phyloP scores from a whole-genome alignment of 2,888 invertebrate species.

The Heliconius ismenius region DNA sequence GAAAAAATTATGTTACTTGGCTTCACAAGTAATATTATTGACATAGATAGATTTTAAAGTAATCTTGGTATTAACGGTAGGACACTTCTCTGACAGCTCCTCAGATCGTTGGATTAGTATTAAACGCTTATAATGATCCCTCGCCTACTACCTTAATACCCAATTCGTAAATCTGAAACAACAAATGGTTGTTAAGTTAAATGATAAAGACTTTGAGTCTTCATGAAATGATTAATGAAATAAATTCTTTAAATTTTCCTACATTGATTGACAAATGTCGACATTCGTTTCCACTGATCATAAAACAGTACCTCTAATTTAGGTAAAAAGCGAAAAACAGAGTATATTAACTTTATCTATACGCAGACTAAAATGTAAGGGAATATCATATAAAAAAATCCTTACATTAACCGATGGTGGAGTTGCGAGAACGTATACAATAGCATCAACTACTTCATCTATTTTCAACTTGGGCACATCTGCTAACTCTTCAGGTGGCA shows the following conservation, averaged over 20 bases:
- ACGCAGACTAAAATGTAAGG: no score
- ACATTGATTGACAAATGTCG: no score
- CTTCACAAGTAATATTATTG: not conserved
- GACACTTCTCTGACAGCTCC: not conserved
- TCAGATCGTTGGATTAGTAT: not conserved
- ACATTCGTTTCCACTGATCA: no score
- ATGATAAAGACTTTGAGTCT: not conserved
- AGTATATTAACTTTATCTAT: no score
- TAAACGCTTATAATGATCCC: not conserved
- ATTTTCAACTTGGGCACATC: not conserved
- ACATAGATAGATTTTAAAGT: not conserved
- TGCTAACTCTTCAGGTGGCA: constrained; percentile 4
- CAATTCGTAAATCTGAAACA: constrained; percentile 14
- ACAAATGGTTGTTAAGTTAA: not conserved
- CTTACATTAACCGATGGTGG: constrained; percentile 7
- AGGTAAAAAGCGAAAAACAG: no score
- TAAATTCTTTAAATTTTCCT: no score
- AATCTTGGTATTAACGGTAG: not conserved
- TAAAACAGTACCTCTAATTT: no score
- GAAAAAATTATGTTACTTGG: not conserved
- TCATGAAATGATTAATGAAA: not conserved
- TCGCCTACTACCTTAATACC: constrained; percentile 8
- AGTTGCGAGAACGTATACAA: constrained; percentile 2
- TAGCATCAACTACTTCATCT: not conserved
- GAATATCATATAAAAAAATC: not conserved